Conservation (phyloP, 2,888 invertebrate genomes). For the Drosophila monieri region DNA sequence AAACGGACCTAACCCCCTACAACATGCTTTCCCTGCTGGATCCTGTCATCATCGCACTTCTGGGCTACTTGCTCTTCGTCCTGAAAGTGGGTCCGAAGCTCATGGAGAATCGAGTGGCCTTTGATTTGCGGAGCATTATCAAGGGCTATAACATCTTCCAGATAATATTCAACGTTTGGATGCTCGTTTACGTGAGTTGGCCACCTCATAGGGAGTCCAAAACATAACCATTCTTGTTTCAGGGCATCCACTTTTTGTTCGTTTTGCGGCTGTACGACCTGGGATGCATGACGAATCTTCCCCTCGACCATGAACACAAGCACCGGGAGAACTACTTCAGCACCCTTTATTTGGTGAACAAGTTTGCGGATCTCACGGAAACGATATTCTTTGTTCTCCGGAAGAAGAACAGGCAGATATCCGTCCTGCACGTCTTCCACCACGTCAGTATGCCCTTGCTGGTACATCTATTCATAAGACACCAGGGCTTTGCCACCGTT, state of each 20-base stretch:
- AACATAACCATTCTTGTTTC: background rate
- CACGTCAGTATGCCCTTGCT: constrained; percentile 41
- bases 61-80: background rate
- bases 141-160: background rate
- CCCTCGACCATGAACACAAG: constrained; percentile 36
- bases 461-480: constrained; percentile 9
- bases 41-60: background rate
- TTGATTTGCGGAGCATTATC: background rate
- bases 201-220: background rate
- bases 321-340: constrained; percentile 41
- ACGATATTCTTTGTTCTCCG: constrained; percentile 61
- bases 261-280: background rate
- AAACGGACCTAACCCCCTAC: background rate
- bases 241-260: background rate
- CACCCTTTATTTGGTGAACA: constrained; percentile 56
- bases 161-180: background rate
- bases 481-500: constrained; percentile 49
- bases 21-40: background rate
- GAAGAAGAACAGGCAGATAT: constrained; percentile 55
- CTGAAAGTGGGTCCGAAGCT: background rate
- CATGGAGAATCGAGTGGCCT: background rate
- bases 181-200: background rate
- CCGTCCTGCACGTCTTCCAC: constrained; percentile 53
- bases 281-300: background rate
- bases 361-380: constrained; percentile 53